Percentiles rank a stretch among this genome's conserved stretches.
Conservation (phyloP, 2,797 vertebrate genomes). For the Eupleurogrammus muticus region DNA sequence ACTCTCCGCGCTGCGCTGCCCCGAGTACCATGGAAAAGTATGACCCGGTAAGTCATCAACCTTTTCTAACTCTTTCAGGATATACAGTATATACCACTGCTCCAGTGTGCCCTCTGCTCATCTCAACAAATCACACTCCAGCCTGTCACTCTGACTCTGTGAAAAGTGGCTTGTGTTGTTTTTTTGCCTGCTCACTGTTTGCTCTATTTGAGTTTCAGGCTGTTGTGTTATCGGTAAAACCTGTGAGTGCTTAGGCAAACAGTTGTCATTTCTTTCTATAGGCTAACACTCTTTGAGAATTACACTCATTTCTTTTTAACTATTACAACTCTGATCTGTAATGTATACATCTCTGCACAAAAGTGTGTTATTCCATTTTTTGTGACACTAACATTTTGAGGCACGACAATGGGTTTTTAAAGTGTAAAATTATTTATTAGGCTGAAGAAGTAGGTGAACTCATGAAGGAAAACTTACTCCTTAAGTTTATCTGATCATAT, state of each 20-base stretch:
- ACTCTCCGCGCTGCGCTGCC: slow-evolving; percentile 29
- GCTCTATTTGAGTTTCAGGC: slow-evolving; percentile 22
- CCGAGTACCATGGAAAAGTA: slow-evolving; percentile 73
- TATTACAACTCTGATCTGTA: neutral
- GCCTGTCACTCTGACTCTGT: neutral
- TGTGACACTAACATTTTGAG: neutral
- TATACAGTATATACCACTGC: neutral
- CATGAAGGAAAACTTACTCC: too few species aligned
- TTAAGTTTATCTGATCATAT: too few species aligned
- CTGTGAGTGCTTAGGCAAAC: neutral
- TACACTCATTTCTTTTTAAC: neutral
- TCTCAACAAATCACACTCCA: slow-evolving; percentile 3
- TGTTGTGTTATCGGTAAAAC: slow-evolving; percentile 4
- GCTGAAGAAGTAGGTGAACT: neutral
- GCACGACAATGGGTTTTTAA: neutral
- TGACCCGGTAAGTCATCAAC: slow-evolving; percentile 70
- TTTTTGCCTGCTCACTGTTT: slow-evolving; percentile 10
- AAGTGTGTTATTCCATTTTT: neutral
- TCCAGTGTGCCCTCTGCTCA: neutral
- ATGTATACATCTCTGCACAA: too few species aligned
- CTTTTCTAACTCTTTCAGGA: neutral
- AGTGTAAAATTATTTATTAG: neutral
- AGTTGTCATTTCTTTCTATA: neutral
- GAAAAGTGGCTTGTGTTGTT: slow-evolving; percentile 4
- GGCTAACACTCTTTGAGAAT: neutral